phyloP scores from a whole-genome alignment of 2,113 vertebrate genomes.

The Psilopsiagon aymara region DNA sequence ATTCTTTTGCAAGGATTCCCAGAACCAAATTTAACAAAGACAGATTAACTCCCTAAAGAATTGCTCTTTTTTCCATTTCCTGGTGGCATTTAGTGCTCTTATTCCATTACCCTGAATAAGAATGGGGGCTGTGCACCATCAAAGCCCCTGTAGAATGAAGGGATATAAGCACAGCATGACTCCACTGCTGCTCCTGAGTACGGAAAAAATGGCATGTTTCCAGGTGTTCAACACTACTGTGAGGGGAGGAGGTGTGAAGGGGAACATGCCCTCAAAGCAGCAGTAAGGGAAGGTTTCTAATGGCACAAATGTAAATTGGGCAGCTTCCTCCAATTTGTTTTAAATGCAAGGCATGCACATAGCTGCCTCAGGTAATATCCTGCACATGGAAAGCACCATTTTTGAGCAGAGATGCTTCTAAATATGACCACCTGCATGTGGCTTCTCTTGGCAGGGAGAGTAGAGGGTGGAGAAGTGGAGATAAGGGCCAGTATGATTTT shows the following conservation, averaged over 20 bases:
- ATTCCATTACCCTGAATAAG: not conserved
- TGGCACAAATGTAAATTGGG: not conserved
- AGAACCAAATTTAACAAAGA: not conserved
- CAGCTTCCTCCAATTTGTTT: not conserved
- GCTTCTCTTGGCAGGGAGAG: not conserved
- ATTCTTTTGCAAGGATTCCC: not conserved
- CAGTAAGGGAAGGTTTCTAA: not conserved
- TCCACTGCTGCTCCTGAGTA: not conserved
- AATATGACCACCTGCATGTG: not conserved
- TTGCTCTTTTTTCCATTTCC: not conserved
- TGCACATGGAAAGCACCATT: not conserved
- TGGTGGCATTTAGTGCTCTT: not conserved
- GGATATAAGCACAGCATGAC: not conserved
- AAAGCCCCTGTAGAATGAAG: not conserved
- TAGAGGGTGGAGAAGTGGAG: not conserved
- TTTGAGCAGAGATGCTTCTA: not conserved
- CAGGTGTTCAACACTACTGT: not conserved
- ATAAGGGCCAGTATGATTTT: not conserved
- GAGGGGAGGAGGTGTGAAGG: not conserved
- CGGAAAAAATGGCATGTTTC: not conserved
- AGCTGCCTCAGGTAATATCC: not conserved
- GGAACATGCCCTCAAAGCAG: not conserved
- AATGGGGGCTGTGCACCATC: not conserved
- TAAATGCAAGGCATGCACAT: not conserved
- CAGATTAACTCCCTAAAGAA: not conserved